Base-by-base conservation (phyloP, 1,140 invertebrate species). In the Thaumetopoea pityocampa region DNA sequence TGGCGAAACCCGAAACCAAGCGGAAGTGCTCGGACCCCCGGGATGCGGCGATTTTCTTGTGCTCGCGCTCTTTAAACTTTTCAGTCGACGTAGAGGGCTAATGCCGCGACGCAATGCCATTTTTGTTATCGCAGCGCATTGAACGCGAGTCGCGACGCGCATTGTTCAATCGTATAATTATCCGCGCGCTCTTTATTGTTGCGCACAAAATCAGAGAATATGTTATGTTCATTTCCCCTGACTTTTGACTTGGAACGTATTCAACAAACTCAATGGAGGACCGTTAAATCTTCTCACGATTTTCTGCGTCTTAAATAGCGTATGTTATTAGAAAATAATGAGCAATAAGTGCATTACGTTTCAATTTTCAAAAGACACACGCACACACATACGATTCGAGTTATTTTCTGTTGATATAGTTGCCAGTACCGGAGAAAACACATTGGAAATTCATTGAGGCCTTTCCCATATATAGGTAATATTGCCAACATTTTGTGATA, bases 281-380 rank as follows among this genome's bases (percentile, higher is more conserved):
- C 79, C 76, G 79, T 83, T 83, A 80, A 77, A 76, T 69, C 55
- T 80, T 83, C 79, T 81, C 79, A 83, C 79, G 74, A 65, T 54
- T 62, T 48, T 35, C 41, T 67, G 64, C 29, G 16, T 30, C 12
- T 41, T 11, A 11, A 36, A 23, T 9, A 15, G 27, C 5, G 23
- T n/a, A 17, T 11, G 16, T 26, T 24, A 24, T 15, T 15, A 8
- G 4, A 15, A 24, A 24, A n/a, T n/a, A n/a, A n/a, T n/a, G n/a
- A n/a, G n/a, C n/a, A n/a, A n/a, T n/a, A n/a, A n/a, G n/a, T n/a
- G n/a, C n/a, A n/a, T n/a, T n/a, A n/a, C n/a, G n/a, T n/a, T n/a
- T n/a, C n/a, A n/a, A n/a, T n/a, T n/a, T n/a, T n/a, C n/a, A n/a
- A n/a, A n/a, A n/a, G n/a, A n/a, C n/a, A n/a, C n/a, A n/a, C n/a